These are phyloP conservation scores for Melanotaenia nigrans DNA, from an alignment of 2,797 vertebrate genomes.

Conservation along the genomic window DNA sequence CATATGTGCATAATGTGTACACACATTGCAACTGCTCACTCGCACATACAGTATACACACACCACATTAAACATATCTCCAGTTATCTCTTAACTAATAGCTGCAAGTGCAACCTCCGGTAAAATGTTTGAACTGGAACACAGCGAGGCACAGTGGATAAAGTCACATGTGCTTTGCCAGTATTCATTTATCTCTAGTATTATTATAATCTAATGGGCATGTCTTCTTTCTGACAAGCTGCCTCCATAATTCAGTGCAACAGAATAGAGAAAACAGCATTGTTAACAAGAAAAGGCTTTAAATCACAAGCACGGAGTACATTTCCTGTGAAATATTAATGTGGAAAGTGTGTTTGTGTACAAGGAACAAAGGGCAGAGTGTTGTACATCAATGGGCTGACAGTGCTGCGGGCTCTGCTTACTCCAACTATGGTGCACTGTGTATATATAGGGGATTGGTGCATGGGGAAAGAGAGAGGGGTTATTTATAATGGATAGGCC, in stretches of 20 bases:
- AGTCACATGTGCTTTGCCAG: conserved; percentile 68
- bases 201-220: conserved; percentile 72
- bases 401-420: conserved; percentile 80
- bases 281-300: conserved; percentile 86
- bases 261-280: conserved; percentile 80
- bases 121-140: conserved; percentile 68
- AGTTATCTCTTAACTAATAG: conserved; percentile 70
- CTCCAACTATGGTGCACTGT: conserved; percentile 70
- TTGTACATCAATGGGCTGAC: conserved; percentile 83
- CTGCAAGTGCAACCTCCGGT: conserved; percentile 71
- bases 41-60: conserved; percentile 43
- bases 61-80: conserved; percentile 62
- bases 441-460: conserved; percentile 62
- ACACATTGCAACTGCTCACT: conserved; percentile 54
- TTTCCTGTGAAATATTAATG: conserved; percentile 87
- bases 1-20: conserved; percentile 62
- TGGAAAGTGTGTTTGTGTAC: conserved; percentile 85
- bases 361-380: conserved; percentile 83
- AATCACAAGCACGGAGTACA: conserved; percentile 83
- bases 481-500: conserved; percentile 84
- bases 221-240: conserved; percentile 76
- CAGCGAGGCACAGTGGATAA: conserved; percentile 51
- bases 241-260: conserved; percentile 79
- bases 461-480: conserved; percentile 60
- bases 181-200: conserved; percentile 78